These are phyloP conservation scores for Liparis tanakae DNA, from an alignment of 2,797 vertebrate species.

Conservation along the genomic window DNA sequence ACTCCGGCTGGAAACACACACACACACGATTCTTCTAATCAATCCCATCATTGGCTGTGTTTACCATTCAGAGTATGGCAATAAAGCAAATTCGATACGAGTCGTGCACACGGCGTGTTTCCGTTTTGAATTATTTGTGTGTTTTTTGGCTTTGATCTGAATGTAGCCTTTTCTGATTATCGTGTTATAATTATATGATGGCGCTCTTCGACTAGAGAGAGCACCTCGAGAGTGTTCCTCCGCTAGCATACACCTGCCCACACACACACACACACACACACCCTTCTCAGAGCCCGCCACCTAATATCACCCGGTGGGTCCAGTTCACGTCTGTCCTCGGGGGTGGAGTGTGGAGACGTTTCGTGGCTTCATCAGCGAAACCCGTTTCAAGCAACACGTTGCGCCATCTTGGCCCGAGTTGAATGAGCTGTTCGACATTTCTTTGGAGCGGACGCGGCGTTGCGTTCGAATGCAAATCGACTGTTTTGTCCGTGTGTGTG, in stretches of 20 bases:
- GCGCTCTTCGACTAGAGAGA: neutral
- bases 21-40: slow-evolving; percentile 14
- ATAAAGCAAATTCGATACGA: neutral
- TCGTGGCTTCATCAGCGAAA: slow-evolving; percentile 21
- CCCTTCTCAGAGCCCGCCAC: slow-evolving; percentile 14
- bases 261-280: too few species aligned
- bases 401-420: slow-evolving; percentile 46
- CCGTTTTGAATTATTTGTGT: too few species aligned
- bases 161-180: neutral
- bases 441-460: slow-evolving; percentile 22
- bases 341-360: slow-evolving; percentile 26
- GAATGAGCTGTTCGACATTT: slow-evolving; percentile 38
- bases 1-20: slow-evolving; percentile 14
- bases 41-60: slow-evolving; percentile 7
- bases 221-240: neutral
- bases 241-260: slow-evolving; percentile 18
- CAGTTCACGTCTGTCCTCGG: slow-evolving; percentile 16
- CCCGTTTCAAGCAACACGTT: slow-evolving; percentile 42
- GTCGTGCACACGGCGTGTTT: neutral
- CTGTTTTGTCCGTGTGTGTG: slow-evolving; percentile 10
- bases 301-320: slow-evolving; percentile 18
- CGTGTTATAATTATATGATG: neutral
- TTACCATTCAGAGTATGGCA: rapidly evolving
- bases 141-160: neutral
- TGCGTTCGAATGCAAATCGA: slow-evolving; percentile 47